Conservation (phyloP, 2,797 vertebrate genomes). For the Leptatherina wallacei region DNA sequence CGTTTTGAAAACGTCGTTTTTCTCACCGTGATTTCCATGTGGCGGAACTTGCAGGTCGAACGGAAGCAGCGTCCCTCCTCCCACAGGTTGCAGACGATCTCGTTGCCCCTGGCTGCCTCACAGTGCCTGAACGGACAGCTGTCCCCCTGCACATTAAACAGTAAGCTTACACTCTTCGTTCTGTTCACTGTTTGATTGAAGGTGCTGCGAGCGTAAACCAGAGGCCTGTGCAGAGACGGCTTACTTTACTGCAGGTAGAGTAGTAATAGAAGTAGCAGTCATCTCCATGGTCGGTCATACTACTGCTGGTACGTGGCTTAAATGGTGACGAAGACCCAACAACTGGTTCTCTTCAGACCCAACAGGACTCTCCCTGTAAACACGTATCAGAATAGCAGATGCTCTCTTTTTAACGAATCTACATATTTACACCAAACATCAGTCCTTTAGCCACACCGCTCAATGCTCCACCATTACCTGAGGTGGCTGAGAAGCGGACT, state of each 20-base stretch:
- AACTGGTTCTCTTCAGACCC: constrained; percentile 62
- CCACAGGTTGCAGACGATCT: constrained; percentile 92
- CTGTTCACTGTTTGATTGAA: neutral
- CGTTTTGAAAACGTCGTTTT: neutral
- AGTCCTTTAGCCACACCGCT: neutral
- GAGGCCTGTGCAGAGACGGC: neutral
- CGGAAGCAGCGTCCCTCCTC: constrained; percentile 93
- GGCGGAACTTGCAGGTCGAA: constrained; percentile 92
- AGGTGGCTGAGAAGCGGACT: constrained; percentile 73
- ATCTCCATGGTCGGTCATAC: constrained; percentile 92
- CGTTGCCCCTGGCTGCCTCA: constrained; percentile 93
- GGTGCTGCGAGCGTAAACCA: neutral
- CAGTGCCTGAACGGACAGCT: constrained; percentile 94
- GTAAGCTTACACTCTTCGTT: neutral
- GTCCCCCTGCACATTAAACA: constrained; percentile 85
- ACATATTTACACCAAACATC: neutral
- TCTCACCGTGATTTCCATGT: constrained; percentile 95
- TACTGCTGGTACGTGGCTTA: constrained; percentile 52
- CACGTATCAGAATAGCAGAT: constrained; percentile 11
- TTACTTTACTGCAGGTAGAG: constrained; percentile 93
- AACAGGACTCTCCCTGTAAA: constrained; percentile 70
- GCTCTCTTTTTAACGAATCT: neutral
- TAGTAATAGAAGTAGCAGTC: constrained; percentile 99
- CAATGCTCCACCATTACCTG: constrained; percentile 80
- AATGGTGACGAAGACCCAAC: constrained; percentile 34